Conservation (phyloP, 1,140 invertebrate species). For the Lepidurus packardi region DNA sequence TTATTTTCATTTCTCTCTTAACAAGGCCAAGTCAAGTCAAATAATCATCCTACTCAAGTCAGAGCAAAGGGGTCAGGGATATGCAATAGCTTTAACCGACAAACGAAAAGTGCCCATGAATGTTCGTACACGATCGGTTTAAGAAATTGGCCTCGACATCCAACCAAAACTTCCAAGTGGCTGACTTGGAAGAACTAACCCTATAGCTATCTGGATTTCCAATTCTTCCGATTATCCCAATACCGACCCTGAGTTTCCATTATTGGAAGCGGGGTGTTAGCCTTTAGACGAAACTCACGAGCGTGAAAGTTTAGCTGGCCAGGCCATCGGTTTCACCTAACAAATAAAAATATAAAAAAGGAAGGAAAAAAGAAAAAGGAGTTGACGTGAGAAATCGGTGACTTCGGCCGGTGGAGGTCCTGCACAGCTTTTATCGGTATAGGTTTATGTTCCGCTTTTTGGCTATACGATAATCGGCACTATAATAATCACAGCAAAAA, state of each 20-base stretch:
- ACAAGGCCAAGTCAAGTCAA: conserved; percentile 10
- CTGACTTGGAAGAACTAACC: not conserved
- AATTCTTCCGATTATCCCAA: not conserved
- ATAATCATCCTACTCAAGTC: not conserved
- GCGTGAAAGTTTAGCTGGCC: not conserved
- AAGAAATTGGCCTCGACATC: not conserved
- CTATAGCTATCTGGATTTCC: not conserved
- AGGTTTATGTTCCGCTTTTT: not conserved
- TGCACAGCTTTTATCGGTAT: not conserved
- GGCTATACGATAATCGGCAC: not conserved
- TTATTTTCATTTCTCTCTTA: not conserved
- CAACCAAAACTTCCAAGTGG: not conserved
- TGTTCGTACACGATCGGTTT: conserved; percentile 7
- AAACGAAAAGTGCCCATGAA: not conserved
- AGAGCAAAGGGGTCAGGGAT: conserved; percentile 17
- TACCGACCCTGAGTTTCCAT: not conserved
- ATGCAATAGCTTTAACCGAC: not conserved
- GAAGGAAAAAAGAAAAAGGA: not conserved
- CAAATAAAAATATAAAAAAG: not conserved
- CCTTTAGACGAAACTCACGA: not conserved
- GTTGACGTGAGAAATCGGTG: not conserved
- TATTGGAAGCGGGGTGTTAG: not conserved
- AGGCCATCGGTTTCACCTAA: not conserved
- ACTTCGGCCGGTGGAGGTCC: not conserved
- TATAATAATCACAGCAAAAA: not conserved